Evolutionary conservation across 2,888 invertebrate genomes (phyloP).

Genomic region (Cephonodes hylas): DNA sequence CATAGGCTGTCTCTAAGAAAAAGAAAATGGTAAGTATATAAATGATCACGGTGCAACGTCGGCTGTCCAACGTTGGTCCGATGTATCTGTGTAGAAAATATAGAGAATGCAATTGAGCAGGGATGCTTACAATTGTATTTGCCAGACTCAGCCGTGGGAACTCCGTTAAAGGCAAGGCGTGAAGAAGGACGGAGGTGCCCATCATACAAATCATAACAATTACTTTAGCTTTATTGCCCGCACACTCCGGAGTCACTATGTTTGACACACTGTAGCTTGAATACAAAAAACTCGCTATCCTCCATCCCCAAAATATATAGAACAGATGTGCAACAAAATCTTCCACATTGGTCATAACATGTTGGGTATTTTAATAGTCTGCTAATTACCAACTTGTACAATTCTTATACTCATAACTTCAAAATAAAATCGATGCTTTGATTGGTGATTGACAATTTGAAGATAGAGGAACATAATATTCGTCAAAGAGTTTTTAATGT

Average conservation of each 20-base stretch:
- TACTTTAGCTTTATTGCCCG: background rate
- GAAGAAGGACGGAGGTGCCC: background rate
- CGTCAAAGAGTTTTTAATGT: no score
- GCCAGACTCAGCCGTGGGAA: slow-evolving; percentile 43
- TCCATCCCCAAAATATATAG: background rate
- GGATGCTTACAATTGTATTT: slow-evolving; percentile 42
- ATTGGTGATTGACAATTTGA: no score
- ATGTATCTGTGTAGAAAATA: slow-evolving; percentile 42
- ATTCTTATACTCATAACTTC: no score
- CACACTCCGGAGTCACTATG: background rate
- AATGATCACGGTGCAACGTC: background rate
- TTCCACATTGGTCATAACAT: background rate
- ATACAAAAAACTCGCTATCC: background rate
- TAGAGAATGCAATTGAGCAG: slow-evolving; percentile 43
- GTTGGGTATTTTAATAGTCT: background rate
- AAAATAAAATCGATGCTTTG: no score
- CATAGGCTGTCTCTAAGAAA: background rate
- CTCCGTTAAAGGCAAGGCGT: background rate
- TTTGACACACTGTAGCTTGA: background rate
- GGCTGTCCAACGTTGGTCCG: slow-evolving; percentile 33
- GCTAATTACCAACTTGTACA: background rate
- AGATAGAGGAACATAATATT: no score
- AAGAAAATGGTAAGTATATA: background rate
- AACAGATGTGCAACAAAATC: background rate
- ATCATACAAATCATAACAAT: background rate